A percentile compares a stretch with the other conserved stretches of the same genome.
These are phyloP conservation scores for Macrosoma leucophasiata DNA, from an alignment of 2,888 invertebrate genomes.

Conservation along the genomic window DNA sequence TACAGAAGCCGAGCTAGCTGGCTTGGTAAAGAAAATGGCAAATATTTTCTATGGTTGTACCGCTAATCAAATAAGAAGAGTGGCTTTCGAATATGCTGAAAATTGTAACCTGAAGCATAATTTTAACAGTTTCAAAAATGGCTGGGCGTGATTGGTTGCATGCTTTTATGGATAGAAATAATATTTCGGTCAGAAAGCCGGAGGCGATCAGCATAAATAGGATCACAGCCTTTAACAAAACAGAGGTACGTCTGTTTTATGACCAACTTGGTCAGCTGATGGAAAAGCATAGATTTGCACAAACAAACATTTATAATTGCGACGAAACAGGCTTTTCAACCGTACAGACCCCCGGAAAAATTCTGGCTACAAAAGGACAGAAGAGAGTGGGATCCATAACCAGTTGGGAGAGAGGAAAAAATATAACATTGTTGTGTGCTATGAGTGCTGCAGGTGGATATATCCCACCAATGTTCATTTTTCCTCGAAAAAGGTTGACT, in stretches of 20 bases:
- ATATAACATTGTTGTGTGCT: conserved; percentile 34
- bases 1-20: too few relatives aligned
- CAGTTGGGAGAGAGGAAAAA: conserved; percentile 31
- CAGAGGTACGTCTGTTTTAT: conserved; percentile 22
- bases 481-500: conserved; percentile 45
- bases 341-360: conserved; percentile 30
- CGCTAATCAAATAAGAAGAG: too few relatives aligned
- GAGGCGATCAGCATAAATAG: conserved; percentile 24
- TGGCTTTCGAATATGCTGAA: too few relatives aligned
- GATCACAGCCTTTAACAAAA: conserved; percentile 24
- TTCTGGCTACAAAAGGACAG: conserved; percentile 33
- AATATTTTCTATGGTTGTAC: too few relatives aligned
- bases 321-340: conserved; percentile 31
- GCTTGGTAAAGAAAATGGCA: too few relatives aligned
- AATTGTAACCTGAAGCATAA: too few relatives aligned
- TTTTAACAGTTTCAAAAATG: too few relatives aligned
- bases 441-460: conserved; percentile 44
- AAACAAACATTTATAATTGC: conserved; percentile 30
- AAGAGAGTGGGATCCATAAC: conserved; percentile 32
- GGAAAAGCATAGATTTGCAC: conserved; percentile 24
- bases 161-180: too few relatives aligned
- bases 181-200: conserved; percentile 19
- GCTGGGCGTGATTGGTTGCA: too few relatives aligned
- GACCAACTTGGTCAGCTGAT: conserved; percentile 17
- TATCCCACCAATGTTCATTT: conserved; percentile 60